These are phyloP conservation scores for Auanema freiburgensis DNA, from an alignment of 2,888 invertebrate genomes.

Conservation along the genomic window DNA sequence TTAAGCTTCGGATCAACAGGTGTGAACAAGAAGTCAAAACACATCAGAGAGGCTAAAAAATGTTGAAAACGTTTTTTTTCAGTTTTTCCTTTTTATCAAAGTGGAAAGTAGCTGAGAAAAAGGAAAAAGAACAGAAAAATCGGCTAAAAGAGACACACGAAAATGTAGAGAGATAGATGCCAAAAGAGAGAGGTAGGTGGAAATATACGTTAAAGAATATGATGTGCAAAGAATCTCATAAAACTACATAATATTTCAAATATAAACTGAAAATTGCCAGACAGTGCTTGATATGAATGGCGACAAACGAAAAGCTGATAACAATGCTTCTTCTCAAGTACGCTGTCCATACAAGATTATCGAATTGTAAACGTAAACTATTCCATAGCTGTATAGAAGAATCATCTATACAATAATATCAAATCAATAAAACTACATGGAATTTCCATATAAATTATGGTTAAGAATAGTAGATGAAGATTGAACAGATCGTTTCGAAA, in stretches of 20 bases:
- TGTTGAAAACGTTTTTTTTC: background rate
- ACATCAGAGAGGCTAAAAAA: background rate
- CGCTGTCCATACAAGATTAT: background rate
- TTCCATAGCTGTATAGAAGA: background rate
- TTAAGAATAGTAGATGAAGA: background rate
- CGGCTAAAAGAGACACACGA: too few relatives aligned
- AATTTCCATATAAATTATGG: background rate
- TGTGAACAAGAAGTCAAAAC: conserved; percentile 6
- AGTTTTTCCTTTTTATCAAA: conserved; percentile 4
- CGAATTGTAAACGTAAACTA: conserved; percentile 3
- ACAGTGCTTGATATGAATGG: too few relatives aligned
- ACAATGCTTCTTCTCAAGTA: too few relatives aligned
- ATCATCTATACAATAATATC: background rate
- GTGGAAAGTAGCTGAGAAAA: too few relatives aligned
- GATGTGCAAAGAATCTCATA: too few relatives aligned
- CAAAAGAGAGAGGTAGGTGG: too few relatives aligned
- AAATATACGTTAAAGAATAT: too few relatives aligned
- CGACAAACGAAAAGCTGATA: too few relatives aligned
- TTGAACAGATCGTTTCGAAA: background rate
- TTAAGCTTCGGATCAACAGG: background rate
- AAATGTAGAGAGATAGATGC: too few relatives aligned
- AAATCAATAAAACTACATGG: conserved; percentile 1
- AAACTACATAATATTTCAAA: too few relatives aligned
- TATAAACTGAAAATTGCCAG: too few relatives aligned
- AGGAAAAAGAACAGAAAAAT: too few relatives aligned